Percentiles rank a stretch among this genome's conserved stretches.
phyloP scores from a whole-genome alignment of 2,797 vertebrate genomes.

The Emys orbicularis region DNA sequence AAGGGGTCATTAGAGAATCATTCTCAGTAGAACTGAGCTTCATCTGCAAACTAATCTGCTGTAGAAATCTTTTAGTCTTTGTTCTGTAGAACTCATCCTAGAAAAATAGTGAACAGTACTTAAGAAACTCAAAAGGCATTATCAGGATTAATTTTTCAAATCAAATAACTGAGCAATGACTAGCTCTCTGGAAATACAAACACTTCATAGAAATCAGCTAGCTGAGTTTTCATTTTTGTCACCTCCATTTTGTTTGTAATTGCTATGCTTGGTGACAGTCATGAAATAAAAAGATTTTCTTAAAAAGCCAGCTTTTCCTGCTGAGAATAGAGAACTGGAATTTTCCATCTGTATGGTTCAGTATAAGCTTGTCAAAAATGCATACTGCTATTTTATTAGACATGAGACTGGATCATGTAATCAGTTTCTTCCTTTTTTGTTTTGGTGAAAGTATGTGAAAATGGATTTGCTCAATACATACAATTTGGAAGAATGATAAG shows the following conservation, averaged over 20 bases:
- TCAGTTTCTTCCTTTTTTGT: constrained; percentile 68
- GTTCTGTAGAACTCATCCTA: constrained; percentile 70
- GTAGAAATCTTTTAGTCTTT: constrained; percentile 72
- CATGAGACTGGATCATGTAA: constrained; percentile 68
- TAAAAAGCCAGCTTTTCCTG: constrained; percentile 64
- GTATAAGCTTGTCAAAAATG: constrained; percentile 74
- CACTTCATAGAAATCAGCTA: constrained; percentile 64
- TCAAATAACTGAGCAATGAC: constrained; percentile 68
- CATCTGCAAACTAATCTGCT: constrained; percentile 74
- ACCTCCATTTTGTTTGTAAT: constrained; percentile 69
- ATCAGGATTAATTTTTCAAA: constrained; percentile 75
- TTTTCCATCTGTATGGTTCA: constrained; percentile 75
- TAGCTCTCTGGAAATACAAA: constrained; percentile 59
- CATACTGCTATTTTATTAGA: constrained; percentile 72
- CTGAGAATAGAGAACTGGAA: constrained; percentile 66
- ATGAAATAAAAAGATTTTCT: constrained; percentile 71
- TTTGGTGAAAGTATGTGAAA: constrained; percentile 68
- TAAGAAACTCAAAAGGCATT: constrained; percentile 72
- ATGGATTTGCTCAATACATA: constrained; percentile 69
- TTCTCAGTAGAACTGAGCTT: constrained; percentile 70
- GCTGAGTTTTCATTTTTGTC: constrained; percentile 57
- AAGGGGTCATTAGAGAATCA: constrained; percentile 73
- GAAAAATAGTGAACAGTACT: constrained; percentile 66
- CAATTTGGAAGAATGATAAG: constrained; percentile 66
- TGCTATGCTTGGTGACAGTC: constrained; percentile 72